Evolutionary conservation across 2,797 vertebrate species (phyloP).

Genomic region (Pseudochirops corinnae): DNA sequence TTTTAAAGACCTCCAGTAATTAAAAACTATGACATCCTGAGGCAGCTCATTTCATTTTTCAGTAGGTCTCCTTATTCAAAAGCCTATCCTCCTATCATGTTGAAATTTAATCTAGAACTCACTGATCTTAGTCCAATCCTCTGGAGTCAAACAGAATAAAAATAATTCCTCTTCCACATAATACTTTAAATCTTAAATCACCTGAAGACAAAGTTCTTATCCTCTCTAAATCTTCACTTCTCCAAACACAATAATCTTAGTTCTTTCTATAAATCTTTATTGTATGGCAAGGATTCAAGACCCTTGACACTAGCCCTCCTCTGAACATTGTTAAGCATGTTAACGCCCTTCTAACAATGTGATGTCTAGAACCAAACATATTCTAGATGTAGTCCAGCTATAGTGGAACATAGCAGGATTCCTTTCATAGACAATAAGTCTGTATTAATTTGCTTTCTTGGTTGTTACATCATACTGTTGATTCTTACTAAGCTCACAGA

Average conservation of each 20-base stretch:
- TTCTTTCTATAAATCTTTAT: neutral
- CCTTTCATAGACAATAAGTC: neutral
- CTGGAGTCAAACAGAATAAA: neutral
- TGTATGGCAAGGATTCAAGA: neutral
- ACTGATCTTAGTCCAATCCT: neutral
- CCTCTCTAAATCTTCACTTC: slow-evolving; percentile 74
- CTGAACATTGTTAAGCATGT: neutral
- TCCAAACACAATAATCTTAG: neutral
- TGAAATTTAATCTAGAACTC: neutral
- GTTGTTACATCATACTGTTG: neutral
- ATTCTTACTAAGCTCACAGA: neutral
- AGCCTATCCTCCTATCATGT: neutral
- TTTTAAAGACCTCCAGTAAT: neutral
- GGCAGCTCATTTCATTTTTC: neutral
- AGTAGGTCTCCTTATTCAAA: neutral
- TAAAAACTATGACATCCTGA: neutral
- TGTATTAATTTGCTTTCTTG: neutral
- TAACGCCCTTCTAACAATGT: neutral
- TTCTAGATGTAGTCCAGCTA: neutral
- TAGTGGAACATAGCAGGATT: neutral
- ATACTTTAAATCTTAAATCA: slow-evolving; percentile 15
- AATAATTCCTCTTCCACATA: neutral
- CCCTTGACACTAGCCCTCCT: neutral
- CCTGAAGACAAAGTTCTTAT: slow-evolving; percentile 15
- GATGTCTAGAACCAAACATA: neutral